Conservation (phyloP, 2,797 vertebrate genomes). For the Phalanger gymnotis region DNA sequence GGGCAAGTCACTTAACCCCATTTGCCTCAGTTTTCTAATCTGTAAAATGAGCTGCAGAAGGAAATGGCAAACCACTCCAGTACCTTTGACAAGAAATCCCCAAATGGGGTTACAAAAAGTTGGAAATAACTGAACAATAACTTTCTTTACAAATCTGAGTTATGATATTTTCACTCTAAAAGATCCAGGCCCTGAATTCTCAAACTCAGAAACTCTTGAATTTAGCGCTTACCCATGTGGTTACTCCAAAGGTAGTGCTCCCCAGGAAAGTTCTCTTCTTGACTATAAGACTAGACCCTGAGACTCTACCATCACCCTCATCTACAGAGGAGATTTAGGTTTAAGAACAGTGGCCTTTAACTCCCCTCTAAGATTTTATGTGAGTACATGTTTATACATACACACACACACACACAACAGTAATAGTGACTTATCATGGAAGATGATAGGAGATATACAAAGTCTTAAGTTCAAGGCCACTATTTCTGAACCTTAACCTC, state of each 20-base stretch:
- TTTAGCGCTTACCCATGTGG: neutral
- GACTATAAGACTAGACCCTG: neutral
- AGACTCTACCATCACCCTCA: neutral
- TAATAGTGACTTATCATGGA: neutral
- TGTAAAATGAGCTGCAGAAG: neutral
- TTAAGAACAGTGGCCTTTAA: neutral
- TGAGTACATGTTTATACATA: neutral
- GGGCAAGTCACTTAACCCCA: neutral
- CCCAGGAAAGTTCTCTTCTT: neutral
- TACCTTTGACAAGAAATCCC: neutral
- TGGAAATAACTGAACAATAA: neutral
- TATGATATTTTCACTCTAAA: neutral
- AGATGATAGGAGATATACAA: neutral
- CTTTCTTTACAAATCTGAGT: neutral
- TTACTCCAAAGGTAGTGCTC: neutral
- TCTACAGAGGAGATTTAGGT: neutral
- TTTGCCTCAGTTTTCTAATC: neutral
- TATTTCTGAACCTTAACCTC: neutral
- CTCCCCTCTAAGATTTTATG: neutral
- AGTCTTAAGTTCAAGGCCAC: neutral
- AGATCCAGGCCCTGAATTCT: neutral
- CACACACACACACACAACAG: neutral
- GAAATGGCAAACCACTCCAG: neutral
- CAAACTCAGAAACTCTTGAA: neutral
- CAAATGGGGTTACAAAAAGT: neutral